phyloP scores from a whole-genome alignment of 2,797 vertebrate species.

The Gymnodraco acuticeps region DNA sequence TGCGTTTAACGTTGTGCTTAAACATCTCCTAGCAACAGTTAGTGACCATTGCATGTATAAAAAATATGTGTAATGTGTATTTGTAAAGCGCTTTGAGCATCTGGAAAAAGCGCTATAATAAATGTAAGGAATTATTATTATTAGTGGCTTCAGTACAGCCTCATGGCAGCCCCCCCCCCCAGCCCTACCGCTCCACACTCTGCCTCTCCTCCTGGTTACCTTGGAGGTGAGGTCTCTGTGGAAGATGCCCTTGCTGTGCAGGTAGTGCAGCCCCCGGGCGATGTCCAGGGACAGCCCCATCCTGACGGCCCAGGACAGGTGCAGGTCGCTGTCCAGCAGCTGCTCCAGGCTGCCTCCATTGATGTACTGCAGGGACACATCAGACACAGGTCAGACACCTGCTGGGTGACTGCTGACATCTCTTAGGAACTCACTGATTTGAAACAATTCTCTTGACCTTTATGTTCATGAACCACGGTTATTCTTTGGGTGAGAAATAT shows the following conservation, averaged over 20 bases:
- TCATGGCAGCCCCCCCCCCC: not conserved
- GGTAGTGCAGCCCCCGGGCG: slow-evolving; percentile 90
- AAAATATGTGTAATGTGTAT: too few species aligned
- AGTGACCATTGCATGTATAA: too few species aligned
- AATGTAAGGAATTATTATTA: too few species aligned
- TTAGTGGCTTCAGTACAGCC: not conserved
- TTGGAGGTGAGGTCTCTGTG: slow-evolving; percentile 97
- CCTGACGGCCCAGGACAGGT: slow-evolving; percentile 89
- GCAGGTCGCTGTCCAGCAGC: slow-evolving; percentile 91
- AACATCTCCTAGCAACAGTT: not conserved
- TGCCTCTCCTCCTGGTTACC: slow-evolving; percentile 73
- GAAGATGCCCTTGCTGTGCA: slow-evolving; percentile 95
- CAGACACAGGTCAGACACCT: too few species aligned
- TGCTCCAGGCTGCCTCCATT: slow-evolving; percentile 97
- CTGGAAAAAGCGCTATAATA: too few species aligned
- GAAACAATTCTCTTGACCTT: too few species aligned
- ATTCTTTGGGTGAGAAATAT: too few species aligned
- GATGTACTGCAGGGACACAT: slow-evolving; percentile 86
- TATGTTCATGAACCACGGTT: too few species aligned
- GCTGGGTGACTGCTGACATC: too few species aligned
- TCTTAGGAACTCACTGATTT: too few species aligned
- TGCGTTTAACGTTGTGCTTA: not conserved
- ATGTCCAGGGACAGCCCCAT: slow-evolving; percentile 91
- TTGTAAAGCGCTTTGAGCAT: too few species aligned
- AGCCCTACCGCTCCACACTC: not conserved